A percentile compares a stretch with the other conserved stretches of the same genome.
Conservation (phyloP, 1,140 invertebrate species). For the Dreissena rostriformis region DNA sequence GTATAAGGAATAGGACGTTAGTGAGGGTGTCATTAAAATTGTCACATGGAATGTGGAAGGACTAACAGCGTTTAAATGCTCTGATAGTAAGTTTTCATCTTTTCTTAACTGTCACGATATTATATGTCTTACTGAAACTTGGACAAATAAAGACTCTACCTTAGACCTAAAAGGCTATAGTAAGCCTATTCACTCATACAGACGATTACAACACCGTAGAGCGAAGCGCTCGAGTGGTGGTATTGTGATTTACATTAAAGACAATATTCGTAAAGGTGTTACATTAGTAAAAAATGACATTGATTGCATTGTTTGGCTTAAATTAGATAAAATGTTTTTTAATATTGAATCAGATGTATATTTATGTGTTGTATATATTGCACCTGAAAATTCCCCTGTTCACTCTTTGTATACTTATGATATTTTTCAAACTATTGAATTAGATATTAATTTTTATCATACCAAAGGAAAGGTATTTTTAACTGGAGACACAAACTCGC, state of each 20-base stretch:
- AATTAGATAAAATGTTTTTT: constrained; percentile 7
- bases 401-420: constrained; percentile 1
- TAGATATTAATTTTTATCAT: too few relatives aligned
- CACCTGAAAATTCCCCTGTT: constrained; percentile 7
- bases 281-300: not conserved
- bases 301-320: constrained; percentile 15
- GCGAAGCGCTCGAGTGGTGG: constrained; percentile 12
- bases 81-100: too few relatives aligned
- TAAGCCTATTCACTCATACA: constrained; percentile 13
- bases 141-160: constrained; percentile 1
- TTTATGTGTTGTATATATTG: constrained; percentile 12
- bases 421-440: not conserved
- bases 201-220: constrained; percentile 14
- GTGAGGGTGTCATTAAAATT: too few relatives aligned
- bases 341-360: not conserved
- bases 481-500: too few relatives aligned
- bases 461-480: too few relatives aligned
- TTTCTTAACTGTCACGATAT: too few relatives aligned
- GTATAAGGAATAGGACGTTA: too few relatives aligned
- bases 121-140: not conserved
- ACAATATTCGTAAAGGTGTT: not conserved
- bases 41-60: too few relatives aligned
- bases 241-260: not conserved
- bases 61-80: too few relatives aligned
- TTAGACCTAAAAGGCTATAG: not conserved